phyloP scores from a whole-genome alignment of 2,113 vertebrate species.

The Camarhynchus parvulus region DNA sequence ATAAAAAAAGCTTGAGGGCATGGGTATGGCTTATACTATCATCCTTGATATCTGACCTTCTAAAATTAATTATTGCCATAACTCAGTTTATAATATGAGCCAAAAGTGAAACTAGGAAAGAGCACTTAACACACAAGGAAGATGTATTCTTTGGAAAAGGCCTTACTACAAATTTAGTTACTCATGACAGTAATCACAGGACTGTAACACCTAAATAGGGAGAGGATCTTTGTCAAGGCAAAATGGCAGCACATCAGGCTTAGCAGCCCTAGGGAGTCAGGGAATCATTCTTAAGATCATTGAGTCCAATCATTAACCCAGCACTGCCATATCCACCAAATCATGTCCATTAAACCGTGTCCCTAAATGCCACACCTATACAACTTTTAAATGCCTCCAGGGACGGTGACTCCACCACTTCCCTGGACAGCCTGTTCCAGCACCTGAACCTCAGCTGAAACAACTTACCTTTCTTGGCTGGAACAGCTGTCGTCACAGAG shows the following conservation, averaged over 20 bases:
- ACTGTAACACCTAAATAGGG: neutral
- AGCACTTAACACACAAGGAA: neutral
- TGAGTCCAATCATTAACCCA: neutral
- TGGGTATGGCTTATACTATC: neutral
- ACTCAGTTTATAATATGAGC: neutral
- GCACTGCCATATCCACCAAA: neutral
- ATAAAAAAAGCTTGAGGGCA: neutral
- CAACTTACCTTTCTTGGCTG: neutral
- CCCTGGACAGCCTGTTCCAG: neutral
- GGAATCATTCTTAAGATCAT: neutral
- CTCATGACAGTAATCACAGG: neutral
- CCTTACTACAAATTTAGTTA: neutral
- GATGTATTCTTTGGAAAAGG: neutral
- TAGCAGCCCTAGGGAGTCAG: neutral
- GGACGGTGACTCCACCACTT: neutral
- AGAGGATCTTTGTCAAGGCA: neutral
- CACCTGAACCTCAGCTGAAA: neutral
- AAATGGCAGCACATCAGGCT: neutral
- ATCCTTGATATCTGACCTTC: neutral
- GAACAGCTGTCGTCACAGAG: neutral
- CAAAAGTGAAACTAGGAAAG: neutral
- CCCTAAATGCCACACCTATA: neutral
- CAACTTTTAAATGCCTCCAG: neutral
- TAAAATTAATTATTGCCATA: neutral
- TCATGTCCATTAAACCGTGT: too few species aligned